Percentiles rank a stretch among this genome's conserved stretches.
phyloP scores from a whole-genome alignment of 1,140 invertebrate species.

The Kradibia gibbosae region DNA sequence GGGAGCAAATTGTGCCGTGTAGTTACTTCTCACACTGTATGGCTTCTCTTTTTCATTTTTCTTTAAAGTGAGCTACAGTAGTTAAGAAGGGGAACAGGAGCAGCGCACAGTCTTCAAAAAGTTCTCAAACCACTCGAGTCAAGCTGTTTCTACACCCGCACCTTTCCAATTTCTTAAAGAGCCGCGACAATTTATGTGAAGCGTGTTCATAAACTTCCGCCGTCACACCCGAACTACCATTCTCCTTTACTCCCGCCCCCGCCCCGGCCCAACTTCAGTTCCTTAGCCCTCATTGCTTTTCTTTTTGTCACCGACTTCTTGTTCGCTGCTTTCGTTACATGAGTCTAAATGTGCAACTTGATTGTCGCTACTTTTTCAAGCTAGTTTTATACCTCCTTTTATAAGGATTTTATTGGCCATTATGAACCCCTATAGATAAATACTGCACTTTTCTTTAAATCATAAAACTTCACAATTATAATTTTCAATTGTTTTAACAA shows the following conservation, averaged over 20 bases:
- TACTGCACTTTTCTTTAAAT: too few species aligned
- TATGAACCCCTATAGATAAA: too few species aligned
- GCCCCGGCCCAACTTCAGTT: conserved; percentile 43
- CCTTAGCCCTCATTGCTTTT: not conserved
- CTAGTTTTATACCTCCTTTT: not conserved
- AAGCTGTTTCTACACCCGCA: conserved; percentile 70
- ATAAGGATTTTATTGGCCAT: not conserved
- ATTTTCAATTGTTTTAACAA: too few species aligned
- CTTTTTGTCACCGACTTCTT: conserved; percentile 20
- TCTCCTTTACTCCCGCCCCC: conserved; percentile 43
- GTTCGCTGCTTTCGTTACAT: conserved; percentile 16
- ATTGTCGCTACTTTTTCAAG: not conserved
- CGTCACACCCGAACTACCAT: conserved; percentile 53
- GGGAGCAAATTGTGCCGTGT: not conserved
- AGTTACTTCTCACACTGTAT: conserved; percentile 1
- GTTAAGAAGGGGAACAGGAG: conserved; percentile 25
- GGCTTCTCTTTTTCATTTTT: conserved; percentile 25
- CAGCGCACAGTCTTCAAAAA: conserved; percentile 65
- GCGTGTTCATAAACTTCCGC: conserved; percentile 72
- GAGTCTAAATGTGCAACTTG: not conserved
- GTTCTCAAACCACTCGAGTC: conserved; percentile 68
- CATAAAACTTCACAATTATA: too few species aligned
- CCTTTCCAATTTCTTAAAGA: conserved; percentile 74
- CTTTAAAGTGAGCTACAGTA: conserved; percentile 34
- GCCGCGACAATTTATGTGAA: conserved; percentile 74